These are phyloP conservation scores for Apoda limacodes DNA, from an alignment of 2,888 invertebrate species.

Conservation along the genomic window DNA sequence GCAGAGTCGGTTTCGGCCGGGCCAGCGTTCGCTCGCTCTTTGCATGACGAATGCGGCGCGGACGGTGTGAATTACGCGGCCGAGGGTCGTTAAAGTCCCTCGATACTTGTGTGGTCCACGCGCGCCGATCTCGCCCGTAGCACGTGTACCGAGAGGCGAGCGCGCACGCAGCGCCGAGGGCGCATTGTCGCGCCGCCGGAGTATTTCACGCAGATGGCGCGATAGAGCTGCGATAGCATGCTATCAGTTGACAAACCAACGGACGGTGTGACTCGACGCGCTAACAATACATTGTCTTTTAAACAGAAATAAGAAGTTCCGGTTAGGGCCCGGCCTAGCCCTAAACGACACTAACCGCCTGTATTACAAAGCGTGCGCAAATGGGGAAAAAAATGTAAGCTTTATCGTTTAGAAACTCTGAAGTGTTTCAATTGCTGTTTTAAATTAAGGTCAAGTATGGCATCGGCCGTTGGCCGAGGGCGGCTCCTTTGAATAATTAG, in stretches of 20 bases:
- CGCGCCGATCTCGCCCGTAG: neutral
- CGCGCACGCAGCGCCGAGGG: slow-evolving; percentile 12
- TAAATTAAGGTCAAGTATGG: slow-evolving; percentile 7
- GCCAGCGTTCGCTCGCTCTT: slow-evolving; percentile 38
- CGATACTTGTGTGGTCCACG: too few species aligned
- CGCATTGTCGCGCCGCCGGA: slow-evolving; percentile 41
- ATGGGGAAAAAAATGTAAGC: too few species aligned
- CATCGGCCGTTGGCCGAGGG: slow-evolving; percentile 14
- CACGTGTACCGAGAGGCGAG: neutral
- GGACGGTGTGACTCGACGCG: slow-evolving; percentile 50
- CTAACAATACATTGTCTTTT: slow-evolving; percentile 24
- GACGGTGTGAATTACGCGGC: slow-evolving; percentile 66
- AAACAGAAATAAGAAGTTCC: too few species aligned
- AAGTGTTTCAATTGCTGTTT: too few species aligned
- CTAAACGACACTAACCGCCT: slow-evolving; percentile 27
- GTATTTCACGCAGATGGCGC: slow-evolving; percentile 63
- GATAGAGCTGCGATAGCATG: slow-evolving; percentile 46
- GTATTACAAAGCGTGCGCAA: slow-evolving; percentile 28
- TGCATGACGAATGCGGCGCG: slow-evolving; percentile 62
- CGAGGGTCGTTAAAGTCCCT: slow-evolving; percentile 45
- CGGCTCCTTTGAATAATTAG: slow-evolving; percentile 63
- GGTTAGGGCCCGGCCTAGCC: slow-evolving; percentile 20
- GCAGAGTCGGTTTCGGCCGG: slow-evolving; percentile 4
- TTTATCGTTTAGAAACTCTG: too few species aligned
- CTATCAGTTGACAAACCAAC: slow-evolving; percentile 41